These are phyloP conservation scores for Xestoiulus laeticollis DNA, from an alignment of 2,888 invertebrate genomes.

Conservation along the genomic window DNA sequence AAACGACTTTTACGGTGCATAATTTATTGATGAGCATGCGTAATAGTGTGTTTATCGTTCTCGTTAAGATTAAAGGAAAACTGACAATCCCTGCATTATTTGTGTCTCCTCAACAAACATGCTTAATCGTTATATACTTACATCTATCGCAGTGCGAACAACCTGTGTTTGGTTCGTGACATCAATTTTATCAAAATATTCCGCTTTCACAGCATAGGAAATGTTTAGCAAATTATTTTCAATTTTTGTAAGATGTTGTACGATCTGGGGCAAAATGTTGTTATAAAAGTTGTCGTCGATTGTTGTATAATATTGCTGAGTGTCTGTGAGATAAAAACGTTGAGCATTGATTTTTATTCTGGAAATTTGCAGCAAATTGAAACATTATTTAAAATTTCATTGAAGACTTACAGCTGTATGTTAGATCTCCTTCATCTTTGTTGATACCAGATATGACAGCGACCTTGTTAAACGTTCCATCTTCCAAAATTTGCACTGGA, in stretches of 20 bases:
- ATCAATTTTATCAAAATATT: constrained; percentile 52
- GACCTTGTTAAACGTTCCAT: constrained; percentile 52
- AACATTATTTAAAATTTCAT: not conserved
- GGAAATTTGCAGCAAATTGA: not conserved
- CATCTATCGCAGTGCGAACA: constrained; percentile 45
- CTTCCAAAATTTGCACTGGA: not conserved
- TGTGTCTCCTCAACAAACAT: no score
- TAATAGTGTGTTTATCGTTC: no score
- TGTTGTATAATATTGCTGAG: not conserved
- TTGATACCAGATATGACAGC: constrained; percentile 47
- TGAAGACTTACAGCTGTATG: constrained; percentile 28
- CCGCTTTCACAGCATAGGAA: constrained; percentile 49
- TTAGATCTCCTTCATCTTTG: constrained; percentile 51
- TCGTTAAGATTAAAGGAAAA: no score
- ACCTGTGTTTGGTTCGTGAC: constrained; percentile 40
- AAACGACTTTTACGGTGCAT: no score
- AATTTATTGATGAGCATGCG: no score
- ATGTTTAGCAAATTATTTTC: constrained; percentile 44
- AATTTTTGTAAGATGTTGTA: constrained; percentile 43
- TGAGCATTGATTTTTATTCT: not conserved
- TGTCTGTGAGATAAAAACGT: not conserved
- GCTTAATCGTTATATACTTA: no score
- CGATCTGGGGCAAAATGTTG: not conserved
- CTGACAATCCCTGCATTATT: no score
- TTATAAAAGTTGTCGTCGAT: constrained; percentile 51